These are phyloP conservation scores for Platygyra sinensis DNA, from an alignment of 64 coral and sea anemone species.

Conservation along the genomic window DNA sequence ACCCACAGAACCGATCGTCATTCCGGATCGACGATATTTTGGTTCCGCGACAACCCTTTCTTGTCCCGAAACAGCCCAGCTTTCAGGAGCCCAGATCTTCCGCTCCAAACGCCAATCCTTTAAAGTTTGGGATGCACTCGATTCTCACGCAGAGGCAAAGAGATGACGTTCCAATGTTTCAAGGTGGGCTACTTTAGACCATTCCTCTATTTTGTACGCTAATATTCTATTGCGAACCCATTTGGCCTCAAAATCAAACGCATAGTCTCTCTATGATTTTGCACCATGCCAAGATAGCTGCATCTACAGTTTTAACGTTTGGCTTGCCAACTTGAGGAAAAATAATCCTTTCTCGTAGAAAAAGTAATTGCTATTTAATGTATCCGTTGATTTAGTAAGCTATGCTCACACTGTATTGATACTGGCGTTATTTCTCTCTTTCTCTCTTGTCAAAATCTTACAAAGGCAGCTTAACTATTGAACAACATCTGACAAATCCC, in stretches of 20 bases:
- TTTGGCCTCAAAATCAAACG: not conserved
- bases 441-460: not conserved
- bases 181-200: conserved; percentile 55
- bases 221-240: not conserved
- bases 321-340: not conserved
- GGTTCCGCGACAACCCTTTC: conserved; percentile 58
- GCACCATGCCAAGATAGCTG: not conserved
- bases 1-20: conserved; percentile 43
- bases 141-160: conserved; percentile 69
- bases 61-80: conserved; percentile 63
- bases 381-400: not conserved
- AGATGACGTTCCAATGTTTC: conserved; percentile 72
- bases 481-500: not conserved
- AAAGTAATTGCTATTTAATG: not conserved
- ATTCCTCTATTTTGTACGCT: not conserved
- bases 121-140: conserved; percentile 90
- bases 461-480: not conserved
- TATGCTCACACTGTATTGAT: not conserved
- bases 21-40: conserved; percentile 87
- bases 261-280: too few relatives aligned
- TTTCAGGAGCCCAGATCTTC: conserved; percentile 72
- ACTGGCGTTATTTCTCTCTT: not conserved
- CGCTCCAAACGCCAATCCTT: conserved; percentile 49
- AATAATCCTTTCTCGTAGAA: not conserved
- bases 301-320: not conserved